Percentiles rank a stretch among this genome's conserved stretches.
Evolutionary conservation across 2,888 invertebrate genomes (phyloP).

Genomic region (Neoascia interrupta): DNA sequence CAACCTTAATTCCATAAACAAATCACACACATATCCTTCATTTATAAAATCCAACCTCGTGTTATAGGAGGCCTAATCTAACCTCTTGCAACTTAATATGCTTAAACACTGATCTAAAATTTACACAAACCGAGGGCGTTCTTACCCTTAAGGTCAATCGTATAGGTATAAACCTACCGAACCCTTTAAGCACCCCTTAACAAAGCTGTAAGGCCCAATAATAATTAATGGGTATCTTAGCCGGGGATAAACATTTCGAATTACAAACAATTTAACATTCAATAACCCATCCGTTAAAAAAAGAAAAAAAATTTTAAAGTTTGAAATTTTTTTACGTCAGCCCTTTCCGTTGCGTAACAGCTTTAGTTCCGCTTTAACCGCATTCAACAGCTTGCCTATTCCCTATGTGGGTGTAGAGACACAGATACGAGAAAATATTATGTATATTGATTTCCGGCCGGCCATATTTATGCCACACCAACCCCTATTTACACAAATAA

Average conservation of each 20-base stretch:
- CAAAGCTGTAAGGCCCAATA: too few relatives aligned
- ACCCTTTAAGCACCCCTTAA: too few relatives aligned
- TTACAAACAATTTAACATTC: constrained; percentile 3
- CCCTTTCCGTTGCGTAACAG: constrained; percentile 40
- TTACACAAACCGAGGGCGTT: constrained; percentile 23
- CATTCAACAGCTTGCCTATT: constrained; percentile 62
- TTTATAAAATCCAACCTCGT: too few relatives aligned
- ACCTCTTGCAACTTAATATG: constrained; percentile 17
- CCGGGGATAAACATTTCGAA: neutral
- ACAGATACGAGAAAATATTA: constrained; percentile 24
- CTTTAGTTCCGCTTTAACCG: constrained; percentile 33
- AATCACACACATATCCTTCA: too few relatives aligned
- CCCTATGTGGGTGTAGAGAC: constrained; percentile 2
- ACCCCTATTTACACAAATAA: constrained; percentile 39
- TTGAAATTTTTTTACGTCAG: too few relatives aligned
- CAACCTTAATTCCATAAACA: too few relatives aligned
- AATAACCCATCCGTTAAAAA: constrained; percentile 4
- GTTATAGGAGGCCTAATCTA: too few relatives aligned
- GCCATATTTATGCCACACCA: constrained; percentile 54
- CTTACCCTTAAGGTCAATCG: constrained; percentile 22
- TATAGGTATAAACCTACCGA: too few relatives aligned
- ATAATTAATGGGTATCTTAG: constrained; percentile 14
- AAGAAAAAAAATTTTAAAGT: too few relatives aligned
- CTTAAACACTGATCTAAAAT: neutral
- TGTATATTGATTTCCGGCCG: constrained; percentile 63